These are phyloP conservation scores for Hydrolagus colliei DNA, from an alignment of 2,797 vertebrate species.

Conservation along the genomic window DNA sequence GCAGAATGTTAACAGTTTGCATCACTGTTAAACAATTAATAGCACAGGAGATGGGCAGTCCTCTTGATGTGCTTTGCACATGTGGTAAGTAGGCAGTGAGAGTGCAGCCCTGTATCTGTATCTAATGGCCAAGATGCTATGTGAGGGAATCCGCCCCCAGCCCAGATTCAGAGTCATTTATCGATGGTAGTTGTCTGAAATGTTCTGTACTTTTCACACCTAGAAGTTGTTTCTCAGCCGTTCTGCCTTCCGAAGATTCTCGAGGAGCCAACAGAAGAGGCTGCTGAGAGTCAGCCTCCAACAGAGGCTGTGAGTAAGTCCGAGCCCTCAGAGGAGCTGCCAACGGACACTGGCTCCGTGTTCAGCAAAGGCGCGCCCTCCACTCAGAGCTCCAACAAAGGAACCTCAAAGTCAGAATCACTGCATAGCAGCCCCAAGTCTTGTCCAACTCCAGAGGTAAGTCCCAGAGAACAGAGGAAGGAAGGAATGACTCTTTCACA, in stretches of 20 bases:
- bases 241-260: constrained; percentile 36
- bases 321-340: background rate
- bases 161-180: too few relatives aligned
- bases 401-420: constrained; percentile 60
- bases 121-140: too few relatives aligned
- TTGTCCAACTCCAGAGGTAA: constrained; percentile 86
- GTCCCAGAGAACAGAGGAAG: constrained; percentile 24
- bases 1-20: too few relatives aligned
- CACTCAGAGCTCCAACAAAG: constrained; percentile 48
- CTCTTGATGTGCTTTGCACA: too few relatives aligned
- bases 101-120: too few relatives aligned
- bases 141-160: too few relatives aligned
- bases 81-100: too few relatives aligned
- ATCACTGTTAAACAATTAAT: too few relatives aligned
- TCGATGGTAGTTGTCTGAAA: too few relatives aligned
- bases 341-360: constrained; percentile 1
- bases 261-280: constrained; percentile 56
- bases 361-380: constrained; percentile 2
- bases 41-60: too few relatives aligned
- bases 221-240: background rate
- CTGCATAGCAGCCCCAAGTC: constrained; percentile 82
- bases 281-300: constrained; percentile 59
- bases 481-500: background rate
- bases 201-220: background rate
- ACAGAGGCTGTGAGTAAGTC: constrained; percentile 39